A percentile compares a stretch with the other conserved stretches of the same genome.
These are phyloP conservation scores for Drosophila miranda DNA, from an alignment of 1,140 invertebrate genomes.

Conservation along the genomic window DNA sequence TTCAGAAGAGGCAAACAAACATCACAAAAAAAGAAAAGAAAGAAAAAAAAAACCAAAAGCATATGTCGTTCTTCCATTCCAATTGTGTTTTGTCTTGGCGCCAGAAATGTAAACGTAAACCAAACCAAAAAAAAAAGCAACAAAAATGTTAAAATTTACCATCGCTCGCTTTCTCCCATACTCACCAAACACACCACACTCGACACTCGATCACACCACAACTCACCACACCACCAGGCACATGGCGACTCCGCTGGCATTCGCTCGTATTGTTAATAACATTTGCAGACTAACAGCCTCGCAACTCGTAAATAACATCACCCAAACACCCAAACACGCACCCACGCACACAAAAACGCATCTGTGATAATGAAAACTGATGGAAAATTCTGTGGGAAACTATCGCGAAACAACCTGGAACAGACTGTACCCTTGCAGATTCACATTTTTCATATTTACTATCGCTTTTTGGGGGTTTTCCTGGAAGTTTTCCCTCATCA, in stretches of 20 bases:
- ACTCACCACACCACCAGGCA: conserved; percentile 19
- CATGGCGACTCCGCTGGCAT: conserved; percentile 22
- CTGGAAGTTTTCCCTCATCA: too few species aligned
- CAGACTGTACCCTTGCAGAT: too few species aligned
- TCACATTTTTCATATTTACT: too few species aligned
- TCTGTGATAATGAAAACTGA: too few species aligned
- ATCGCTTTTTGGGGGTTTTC: too few species aligned
- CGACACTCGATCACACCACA: conserved; percentile 18
- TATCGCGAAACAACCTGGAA: too few species aligned
- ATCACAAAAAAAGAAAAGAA: conserved; percentile 32
- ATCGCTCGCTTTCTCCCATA: conserved; percentile 60
- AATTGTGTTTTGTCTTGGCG: conserved; percentile 76
- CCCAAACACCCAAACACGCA: not conserved
- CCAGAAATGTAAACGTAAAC: conserved; percentile 67
- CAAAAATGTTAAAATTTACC: conserved; percentile 50
- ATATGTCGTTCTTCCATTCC: conserved; percentile 44
- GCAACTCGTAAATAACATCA: not conserved
- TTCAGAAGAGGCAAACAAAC: conserved; percentile 37
- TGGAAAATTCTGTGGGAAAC: too few species aligned
- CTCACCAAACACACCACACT: conserved; percentile 40
- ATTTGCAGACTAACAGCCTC: conserved; percentile 15
- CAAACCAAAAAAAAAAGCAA: conserved; percentile 60
- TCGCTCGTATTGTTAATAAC: conserved; percentile 32
- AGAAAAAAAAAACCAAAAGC: conserved; percentile 32
- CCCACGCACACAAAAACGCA: not conserved